These are phyloP conservation scores for Cyprinus carpio DNA, from an alignment of 2,113 vertebrate species.

Conservation along the genomic window DNA sequence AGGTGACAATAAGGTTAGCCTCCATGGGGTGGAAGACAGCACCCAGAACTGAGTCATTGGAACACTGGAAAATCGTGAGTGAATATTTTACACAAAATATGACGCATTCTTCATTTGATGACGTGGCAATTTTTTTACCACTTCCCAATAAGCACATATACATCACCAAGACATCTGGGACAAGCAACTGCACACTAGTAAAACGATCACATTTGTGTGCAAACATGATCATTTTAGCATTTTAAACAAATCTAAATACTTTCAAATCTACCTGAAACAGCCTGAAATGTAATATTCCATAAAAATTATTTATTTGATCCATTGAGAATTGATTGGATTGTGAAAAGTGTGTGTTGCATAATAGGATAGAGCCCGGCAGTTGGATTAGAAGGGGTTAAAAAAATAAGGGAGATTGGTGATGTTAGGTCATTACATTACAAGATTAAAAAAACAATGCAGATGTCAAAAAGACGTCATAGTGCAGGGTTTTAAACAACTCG, in stretches of 20 bases:
- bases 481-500: neutral
- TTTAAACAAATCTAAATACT: neutral
- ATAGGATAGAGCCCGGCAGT: neutral
- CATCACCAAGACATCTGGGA: neutral
- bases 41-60: conserved; percentile 85
- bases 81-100: neutral
- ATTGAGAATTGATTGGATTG: neutral
- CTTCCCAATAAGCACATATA: neutral
- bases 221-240: neutral
- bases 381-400: neutral
- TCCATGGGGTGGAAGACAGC: conserved; percentile 89
- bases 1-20: conserved; percentile 84
- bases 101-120: neutral
- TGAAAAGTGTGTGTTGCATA: neutral
- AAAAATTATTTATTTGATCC: neutral
- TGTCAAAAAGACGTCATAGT: neutral
- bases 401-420: neutral
- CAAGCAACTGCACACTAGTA: neutral
- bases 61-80: conserved; percentile 76
- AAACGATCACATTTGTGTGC: neutral
- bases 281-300: neutral
- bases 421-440: neutral
- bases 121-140: neutral
- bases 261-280: neutral
- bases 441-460: neutral